Evolutionary conservation across 2,888 invertebrate genomes (phyloP).

Genomic region (Hermodice carunculata): DNA sequence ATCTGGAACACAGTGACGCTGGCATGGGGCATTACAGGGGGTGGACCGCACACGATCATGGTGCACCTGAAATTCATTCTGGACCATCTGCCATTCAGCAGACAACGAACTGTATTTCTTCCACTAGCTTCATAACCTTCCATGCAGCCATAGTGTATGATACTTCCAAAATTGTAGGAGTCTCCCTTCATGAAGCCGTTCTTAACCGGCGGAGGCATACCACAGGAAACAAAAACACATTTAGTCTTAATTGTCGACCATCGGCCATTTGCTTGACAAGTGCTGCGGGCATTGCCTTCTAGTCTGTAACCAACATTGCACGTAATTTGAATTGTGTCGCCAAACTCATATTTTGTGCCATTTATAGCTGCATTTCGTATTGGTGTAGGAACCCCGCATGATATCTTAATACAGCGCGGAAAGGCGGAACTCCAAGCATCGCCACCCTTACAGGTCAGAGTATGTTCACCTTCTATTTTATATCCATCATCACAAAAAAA

Average conservation of each 20-base stretch:
- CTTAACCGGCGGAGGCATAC: not conserved
- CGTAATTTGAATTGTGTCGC: constrained; percentile 17
- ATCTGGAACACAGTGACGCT: constrained; percentile 16
- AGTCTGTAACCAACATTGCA: constrained; percentile 29
- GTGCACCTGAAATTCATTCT: too few species aligned
- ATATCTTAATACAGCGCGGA: constrained; percentile 50
- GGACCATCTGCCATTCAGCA: not conserved
- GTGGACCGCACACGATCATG: too few species aligned
- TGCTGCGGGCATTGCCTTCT: constrained; percentile 14
- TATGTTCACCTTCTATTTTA: not conserved
- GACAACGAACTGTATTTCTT: not conserved
- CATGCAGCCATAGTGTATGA: constrained; percentile 1
- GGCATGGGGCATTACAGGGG: constrained; percentile 25
- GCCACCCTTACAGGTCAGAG: constrained; percentile 25
- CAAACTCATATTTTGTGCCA: constrained; percentile 11
- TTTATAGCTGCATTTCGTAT: constrained; percentile 42
- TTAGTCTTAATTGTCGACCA: constrained; percentile 23
- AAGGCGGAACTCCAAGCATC: constrained; percentile 53
- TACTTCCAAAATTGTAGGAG: not conserved
- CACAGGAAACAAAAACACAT: constrained; percentile 12
- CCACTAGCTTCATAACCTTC: constrained; percentile 7
- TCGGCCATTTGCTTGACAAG: constrained; percentile 30
- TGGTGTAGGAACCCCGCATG: constrained; percentile 44
- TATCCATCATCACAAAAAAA: constrained; percentile 29
- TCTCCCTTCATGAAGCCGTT: not conserved